Percentiles rank a stretch among this genome's conserved stretches.
phyloP scores from a whole-genome alignment of 2,888 invertebrate genomes.

The Sphaerophoria rueppellii region DNA sequence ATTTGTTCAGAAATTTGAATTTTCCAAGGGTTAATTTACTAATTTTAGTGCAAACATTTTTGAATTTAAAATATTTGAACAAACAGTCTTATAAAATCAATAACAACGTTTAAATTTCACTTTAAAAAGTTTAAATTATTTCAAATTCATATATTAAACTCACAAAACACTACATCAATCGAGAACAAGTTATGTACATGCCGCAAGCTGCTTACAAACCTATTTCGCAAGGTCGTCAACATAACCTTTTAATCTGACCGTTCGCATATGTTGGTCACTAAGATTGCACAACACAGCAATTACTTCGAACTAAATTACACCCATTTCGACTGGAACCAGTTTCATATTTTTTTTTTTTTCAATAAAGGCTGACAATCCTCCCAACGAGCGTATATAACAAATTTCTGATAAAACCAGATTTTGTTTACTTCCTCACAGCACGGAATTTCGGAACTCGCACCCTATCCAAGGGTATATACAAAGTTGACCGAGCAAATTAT shows the following conservation, averaged over 20 bases:
- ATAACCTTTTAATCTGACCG: slow-evolving; percentile 73
- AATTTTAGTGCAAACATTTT: no score
- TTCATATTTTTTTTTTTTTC: slow-evolving; percentile 27
- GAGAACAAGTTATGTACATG: slow-evolving; percentile 29
- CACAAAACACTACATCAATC: slow-evolving; percentile 12
- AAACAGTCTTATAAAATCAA: no score
- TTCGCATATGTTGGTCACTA: slow-evolving; percentile 72
- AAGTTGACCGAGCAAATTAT: slow-evolving; percentile 77
- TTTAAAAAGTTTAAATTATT: no score
- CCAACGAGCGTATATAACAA: neutral
- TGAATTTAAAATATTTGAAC: no score
- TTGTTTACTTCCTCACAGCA: slow-evolving; percentile 46
- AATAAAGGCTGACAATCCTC: slow-evolving; percentile 24
- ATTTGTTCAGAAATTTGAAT: no score
- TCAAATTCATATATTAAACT: neutral
- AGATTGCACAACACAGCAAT: slow-evolving; percentile 72
- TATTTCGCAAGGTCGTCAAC: slow-evolving; percentile 56
- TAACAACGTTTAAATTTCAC: no score
- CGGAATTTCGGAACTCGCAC: slow-evolving; percentile 56
- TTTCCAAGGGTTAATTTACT: no score
- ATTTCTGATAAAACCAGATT: slow-evolving; percentile 43
- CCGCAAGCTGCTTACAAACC: slow-evolving; percentile 61
- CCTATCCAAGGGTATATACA: slow-evolving; percentile 45
- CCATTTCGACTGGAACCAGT: slow-evolving; percentile 24
- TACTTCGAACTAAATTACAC: slow-evolving; percentile 71